Base-by-base conservation (phyloP, 2,797 vertebrate genomes). In the Acipenser ruthenus region DNA sequence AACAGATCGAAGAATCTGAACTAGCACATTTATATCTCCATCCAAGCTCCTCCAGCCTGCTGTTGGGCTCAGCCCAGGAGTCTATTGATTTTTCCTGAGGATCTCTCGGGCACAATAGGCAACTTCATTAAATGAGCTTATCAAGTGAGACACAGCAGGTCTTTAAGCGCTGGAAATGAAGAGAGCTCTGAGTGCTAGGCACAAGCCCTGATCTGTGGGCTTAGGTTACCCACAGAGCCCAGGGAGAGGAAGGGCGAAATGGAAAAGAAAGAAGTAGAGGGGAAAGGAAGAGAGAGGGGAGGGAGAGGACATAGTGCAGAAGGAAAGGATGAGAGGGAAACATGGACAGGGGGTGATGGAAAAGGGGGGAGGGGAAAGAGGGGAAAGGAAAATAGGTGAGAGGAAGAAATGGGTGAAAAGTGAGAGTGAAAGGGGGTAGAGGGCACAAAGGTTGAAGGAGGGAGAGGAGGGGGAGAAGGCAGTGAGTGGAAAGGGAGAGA, bases 121-220 rank as follows among this genome's bases (percentile, higher is more conserved):
- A 73, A 73, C 72, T 81, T 80, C 72, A 81, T 82, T 79, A 79
- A 75, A 70, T 11, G 47, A 64, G 71, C 66, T 66, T 68, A 66
- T 81, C 75, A 70, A 75, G 69, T 72, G 77, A 75, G 66, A 80
- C 74, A 55, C 63, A 0, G 59, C 75, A 50, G 66, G 67, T 13
- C 65, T 71, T 67, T 64, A 65, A 65, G 64, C 64, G 66, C 67
- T 52, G 64, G 69, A 66, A 69, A 67, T 4, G 15, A 6, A 48
- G 64, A 64, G 50, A 56, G 50, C 23, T 47, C 56, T 56, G 58
- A 65, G 63, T 65, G 63, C 64, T 66, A 50, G 66, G 50, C 37
- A 49, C 13, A 56, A 11, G 48, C 47, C 62, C 59, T 55, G 52
- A 55, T n/a, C 52, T 9, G 9, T n/a, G n/a, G 52, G 9, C 3